Evolutionary conservation across 1,140 invertebrate species (phyloP).

Genomic region (Parasteatoda tepidariorum): DNA sequence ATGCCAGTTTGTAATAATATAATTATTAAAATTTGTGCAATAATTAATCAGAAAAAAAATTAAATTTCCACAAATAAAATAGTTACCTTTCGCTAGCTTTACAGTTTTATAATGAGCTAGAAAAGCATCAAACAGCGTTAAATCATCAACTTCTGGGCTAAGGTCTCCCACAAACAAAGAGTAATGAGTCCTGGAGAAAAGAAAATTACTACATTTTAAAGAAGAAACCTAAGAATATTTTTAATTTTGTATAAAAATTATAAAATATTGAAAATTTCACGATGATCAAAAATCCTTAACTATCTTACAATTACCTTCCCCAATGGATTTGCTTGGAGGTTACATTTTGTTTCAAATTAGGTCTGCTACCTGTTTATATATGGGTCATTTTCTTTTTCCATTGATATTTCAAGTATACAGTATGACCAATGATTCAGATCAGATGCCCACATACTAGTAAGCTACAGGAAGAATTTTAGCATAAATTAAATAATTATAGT

Average conservation of each 20-base stretch:
- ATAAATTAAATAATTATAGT: constrained; percentile 16
- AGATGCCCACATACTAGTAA: constrained; percentile 7
- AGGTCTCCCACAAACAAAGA: constrained; percentile 96
- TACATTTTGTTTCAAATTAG: constrained; percentile 44
- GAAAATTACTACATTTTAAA: background rate
- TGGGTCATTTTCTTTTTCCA: constrained; percentile 35
- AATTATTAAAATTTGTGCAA: too few relatives aligned
- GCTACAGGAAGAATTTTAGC: constrained; percentile 42
- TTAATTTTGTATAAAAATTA: background rate
- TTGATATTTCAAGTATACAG: constrained; percentile 16
- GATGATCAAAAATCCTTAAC: constrained; percentile 32
- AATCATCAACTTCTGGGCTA: constrained; percentile 95
- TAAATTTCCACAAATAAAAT: constrained; percentile 21
- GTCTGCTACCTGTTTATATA: constrained; percentile 42
- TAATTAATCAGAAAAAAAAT: too few relatives aligned
- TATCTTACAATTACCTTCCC: constrained; percentile 36
- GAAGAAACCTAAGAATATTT: background rate
- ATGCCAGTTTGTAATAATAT: too few relatives aligned
- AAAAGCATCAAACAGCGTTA: constrained; percentile 91
- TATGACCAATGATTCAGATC: constrained; percentile 22
- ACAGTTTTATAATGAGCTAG: constrained; percentile 91
- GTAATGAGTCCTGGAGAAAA: constrained; percentile 76
- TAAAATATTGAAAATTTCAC: constrained; percentile 28
- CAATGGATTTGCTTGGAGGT: constrained; percentile 28
- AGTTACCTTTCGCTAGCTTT: constrained; percentile 90